Evolutionary conservation across 1,140 invertebrate genomes (phyloP).

Genomic region (Leptinotarsa texana): DNA sequence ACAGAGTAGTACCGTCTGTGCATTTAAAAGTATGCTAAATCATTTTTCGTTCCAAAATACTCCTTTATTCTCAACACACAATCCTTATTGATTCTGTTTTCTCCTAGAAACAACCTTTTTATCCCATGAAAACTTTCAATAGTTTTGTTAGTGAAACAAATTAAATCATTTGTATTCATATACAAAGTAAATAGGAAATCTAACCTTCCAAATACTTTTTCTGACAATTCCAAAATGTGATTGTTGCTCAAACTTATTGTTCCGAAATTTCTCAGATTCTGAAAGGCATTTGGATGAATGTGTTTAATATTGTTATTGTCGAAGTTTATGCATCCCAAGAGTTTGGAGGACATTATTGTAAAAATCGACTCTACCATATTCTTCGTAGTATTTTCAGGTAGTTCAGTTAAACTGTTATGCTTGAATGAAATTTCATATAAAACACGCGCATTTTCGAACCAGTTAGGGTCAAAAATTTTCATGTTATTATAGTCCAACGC

Average conservation of each 20-base stretch:
- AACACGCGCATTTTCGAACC: slow-evolving; percentile 14
- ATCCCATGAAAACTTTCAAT: slow-evolving; percentile 22
- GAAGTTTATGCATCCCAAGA: slow-evolving; percentile 16
- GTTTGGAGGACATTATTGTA: not conserved
- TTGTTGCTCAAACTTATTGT: slow-evolving; percentile 28
- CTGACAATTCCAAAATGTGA: slow-evolving; percentile 14
- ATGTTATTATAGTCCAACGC: slow-evolving; percentile 25
- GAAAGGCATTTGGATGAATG: slow-evolving; percentile 19
- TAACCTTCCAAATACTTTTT: slow-evolving; percentile 9
- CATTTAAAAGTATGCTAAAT: slow-evolving; percentile 22
- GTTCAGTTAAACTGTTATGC: slow-evolving; percentile 21
- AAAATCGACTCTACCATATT: slow-evolving; percentile 10
- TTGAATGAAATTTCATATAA: slow-evolving; percentile 22
- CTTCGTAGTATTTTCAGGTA: slow-evolving; percentile 20
- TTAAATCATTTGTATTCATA: slow-evolving; percentile 25
- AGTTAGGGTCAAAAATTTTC: slow-evolving; percentile 1
- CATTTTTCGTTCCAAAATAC: slow-evolving; percentile 23
- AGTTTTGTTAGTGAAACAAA: slow-evolving; percentile 16
- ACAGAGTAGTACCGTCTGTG: too few relatives aligned
- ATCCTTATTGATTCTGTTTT: slow-evolving; percentile 20
- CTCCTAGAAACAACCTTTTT: slow-evolving; percentile 16
- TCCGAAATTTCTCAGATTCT: slow-evolving; percentile 13
- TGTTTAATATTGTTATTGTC: slow-evolving; percentile 22
- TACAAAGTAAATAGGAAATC: slow-evolving; percentile 23
- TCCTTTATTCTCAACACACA: slow-evolving; percentile 17